These are phyloP conservation scores for Mastomys natalensis DNA, from an alignment of 2,113 vertebrate species.

Conservation along the genomic window DNA sequence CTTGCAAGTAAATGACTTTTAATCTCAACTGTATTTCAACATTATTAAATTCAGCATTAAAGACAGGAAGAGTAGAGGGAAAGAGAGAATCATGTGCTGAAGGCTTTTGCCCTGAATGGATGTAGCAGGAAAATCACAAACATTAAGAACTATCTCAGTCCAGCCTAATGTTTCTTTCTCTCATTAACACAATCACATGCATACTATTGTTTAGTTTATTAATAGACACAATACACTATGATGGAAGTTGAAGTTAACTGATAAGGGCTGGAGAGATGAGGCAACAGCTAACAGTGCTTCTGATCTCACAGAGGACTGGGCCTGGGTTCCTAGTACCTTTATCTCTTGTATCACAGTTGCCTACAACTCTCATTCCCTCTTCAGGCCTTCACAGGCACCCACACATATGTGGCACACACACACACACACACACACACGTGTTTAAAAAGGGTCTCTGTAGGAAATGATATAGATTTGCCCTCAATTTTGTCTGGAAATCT, in stretches of 20 bases:
- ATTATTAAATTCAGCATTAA: background rate
- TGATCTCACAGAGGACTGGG: no score
- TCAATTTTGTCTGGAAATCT: background rate
- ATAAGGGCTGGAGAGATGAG: background rate
- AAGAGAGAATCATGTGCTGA: background rate
- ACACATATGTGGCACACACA: background rate
- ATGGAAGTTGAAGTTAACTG: background rate
- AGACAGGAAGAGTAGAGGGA: background rate
- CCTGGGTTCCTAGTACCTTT: background rate
- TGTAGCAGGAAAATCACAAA: background rate
- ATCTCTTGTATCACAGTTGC: background rate
- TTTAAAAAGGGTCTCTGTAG: background rate
- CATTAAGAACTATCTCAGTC: background rate
- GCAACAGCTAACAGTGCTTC: background rate
- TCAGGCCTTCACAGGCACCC: background rate
- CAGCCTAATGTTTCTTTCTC: background rate
- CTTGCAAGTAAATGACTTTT: background rate
- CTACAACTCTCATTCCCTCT: no score
- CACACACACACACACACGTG: no score
- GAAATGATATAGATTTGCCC: background rate
- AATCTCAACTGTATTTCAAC: background rate
- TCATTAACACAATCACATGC: background rate
- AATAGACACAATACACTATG: background rate
- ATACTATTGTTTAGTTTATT: background rate
- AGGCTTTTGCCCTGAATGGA: background rate